Conservation (phyloP, 2,797 vertebrate species). For the Saguinus oedipus region DNA sequence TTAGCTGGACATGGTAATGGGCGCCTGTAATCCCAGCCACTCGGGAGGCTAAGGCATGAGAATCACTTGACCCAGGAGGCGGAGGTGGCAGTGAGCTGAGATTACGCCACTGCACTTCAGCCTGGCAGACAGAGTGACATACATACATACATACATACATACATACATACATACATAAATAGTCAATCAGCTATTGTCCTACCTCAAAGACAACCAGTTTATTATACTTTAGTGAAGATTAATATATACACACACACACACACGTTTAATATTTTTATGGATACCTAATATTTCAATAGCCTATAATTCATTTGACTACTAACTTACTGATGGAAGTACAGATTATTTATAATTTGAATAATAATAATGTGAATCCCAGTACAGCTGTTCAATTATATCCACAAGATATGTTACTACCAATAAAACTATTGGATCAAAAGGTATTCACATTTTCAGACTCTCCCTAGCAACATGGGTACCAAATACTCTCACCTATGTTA, state of each 20-base stretch:
- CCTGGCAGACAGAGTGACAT: neutral
- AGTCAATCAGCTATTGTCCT: neutral
- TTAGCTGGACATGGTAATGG: too few species aligned
- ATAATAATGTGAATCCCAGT: neutral
- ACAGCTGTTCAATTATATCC: neutral
- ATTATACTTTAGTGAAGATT: neutral
- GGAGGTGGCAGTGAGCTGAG: neutral
- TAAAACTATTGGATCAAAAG: neutral
- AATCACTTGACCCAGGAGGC: neutral
- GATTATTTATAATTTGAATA: slow-evolving; percentile 15
- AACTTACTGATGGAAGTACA: neutral
- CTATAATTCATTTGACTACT: neutral
- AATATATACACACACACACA: neutral
- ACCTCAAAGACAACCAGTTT: neutral
- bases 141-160: too few species aligned
- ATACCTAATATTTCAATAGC: neutral
- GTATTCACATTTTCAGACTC: neutral
- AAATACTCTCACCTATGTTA: neutral
- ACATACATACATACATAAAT: too few species aligned
- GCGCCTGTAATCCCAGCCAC: too few species aligned
- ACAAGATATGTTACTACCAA: neutral
- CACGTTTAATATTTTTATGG: neutral
- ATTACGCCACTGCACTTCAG: neutral
- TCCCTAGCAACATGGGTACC: neutral
- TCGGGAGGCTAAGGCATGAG: neutral